Evolutionary conservation across 2,888 invertebrate species (phyloP), one percentile per base, ranked within the genome.

Genomic region (Germaria angustata): DNA sequence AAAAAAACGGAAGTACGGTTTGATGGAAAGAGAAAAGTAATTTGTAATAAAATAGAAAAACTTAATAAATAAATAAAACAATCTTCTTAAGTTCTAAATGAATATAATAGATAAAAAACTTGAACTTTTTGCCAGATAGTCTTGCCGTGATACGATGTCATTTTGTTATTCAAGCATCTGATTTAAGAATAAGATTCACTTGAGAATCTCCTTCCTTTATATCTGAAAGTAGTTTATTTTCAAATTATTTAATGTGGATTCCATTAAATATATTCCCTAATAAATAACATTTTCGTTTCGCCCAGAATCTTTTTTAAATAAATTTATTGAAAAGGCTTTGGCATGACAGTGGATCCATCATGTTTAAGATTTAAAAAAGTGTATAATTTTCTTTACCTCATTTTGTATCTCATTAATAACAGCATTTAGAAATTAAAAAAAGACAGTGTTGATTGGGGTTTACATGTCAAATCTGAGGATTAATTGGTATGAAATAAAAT

Each of bases 401-500:
- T 24, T 17, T 55, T 41, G 22, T 57, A n/a, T 28, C 1, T 28
- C 17, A 17, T 55, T 69, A 41, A 15, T 24, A 34, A 46, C 24
- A 2, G 11, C n/a, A 34, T 34, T 57, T 44, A 34, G 28, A 46
- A 36, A 36, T 49, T 41, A 69, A 17, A 41, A 53, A 69, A 2
- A 76, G 65, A 66, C 46, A 22, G 55, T 80, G 83, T 76, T 76
- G 72, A 76, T 55, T 83, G 75, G 36, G 41, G 51, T 22, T 83
- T 80, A 80, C 80, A 77, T 76, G 80, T 80, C 83, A 77, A 77
- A 80, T 66, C 80, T 75, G 80, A 55, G 80, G 76, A 80, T 80
- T 80, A 83, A 80, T 84, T 81, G 77, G 65, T 41, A 39, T 57
- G n/a, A 78, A 76, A 75, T 55, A 34, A 78, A 65, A 73, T 57